A percentile compares a stretch with the other conserved stretches of the same genome.
phyloP scores from a whole-genome alignment of 2,888 invertebrate species.

The Drosophila robusta region DNA sequence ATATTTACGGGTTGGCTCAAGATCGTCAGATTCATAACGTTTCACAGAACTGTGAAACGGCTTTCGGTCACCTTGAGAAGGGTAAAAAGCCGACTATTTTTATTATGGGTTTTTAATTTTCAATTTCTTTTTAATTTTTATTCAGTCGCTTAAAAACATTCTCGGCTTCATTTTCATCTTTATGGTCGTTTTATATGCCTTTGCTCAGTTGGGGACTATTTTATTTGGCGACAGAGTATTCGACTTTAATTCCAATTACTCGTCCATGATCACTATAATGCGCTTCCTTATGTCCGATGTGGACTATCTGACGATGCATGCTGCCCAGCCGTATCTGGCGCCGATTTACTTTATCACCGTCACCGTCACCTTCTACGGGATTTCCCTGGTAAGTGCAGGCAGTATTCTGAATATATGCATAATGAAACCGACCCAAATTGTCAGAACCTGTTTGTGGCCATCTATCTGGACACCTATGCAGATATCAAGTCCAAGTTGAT shows the following conservation, averaged over 20 bases:
- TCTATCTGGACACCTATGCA: slow-evolving; percentile 16
- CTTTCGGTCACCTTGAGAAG: background rate
- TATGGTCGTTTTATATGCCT: background rate
- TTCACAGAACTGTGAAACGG: slow-evolving; percentile 21
- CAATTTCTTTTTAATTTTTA: too few species aligned
- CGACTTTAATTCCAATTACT: background rate
- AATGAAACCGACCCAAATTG: too few species aligned
- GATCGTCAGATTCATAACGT: slow-evolving; percentile 18
- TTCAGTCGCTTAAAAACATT: slow-evolving; percentile 18
- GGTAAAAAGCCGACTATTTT: slow-evolving; percentile 10
- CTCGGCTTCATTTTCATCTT: slow-evolving; percentile 8
- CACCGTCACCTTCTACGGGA: background rate
- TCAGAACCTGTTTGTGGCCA: slow-evolving; percentile 38
- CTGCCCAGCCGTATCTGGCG: background rate
- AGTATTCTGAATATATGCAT: background rate
- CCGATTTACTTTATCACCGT: slow-evolving; percentile 14
- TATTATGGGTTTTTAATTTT: background rate
- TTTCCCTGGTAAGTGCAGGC: slow-evolving; percentile 17
- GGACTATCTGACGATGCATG: slow-evolving; percentile 1
- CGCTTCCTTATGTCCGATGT: slow-evolving; percentile 17
- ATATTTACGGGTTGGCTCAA: slow-evolving; percentile 18
- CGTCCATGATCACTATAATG: background rate
- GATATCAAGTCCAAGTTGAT: slow-evolving; percentile 5
- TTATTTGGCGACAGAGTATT: slow-evolving; percentile 1
- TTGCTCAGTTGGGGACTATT: slow-evolving; percentile 21